phyloP scores from a whole-genome alignment of 2,113 vertebrate species.

The Chaetura pelagica region DNA sequence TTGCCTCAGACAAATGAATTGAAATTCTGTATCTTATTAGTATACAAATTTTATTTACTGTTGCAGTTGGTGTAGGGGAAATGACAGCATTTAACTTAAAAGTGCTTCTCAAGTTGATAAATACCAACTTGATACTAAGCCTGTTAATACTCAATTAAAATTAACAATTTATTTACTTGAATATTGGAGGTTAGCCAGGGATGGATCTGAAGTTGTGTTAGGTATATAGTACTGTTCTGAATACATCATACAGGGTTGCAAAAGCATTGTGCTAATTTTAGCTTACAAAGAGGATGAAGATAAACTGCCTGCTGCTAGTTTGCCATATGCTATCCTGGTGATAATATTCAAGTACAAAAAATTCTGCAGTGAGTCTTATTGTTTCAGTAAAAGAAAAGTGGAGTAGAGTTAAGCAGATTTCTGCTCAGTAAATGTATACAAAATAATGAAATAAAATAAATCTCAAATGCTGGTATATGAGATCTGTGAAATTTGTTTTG shows the following conservation, averaged over 20 bases:
- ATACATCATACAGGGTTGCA: conserved; percentile 83
- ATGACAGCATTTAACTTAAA: conserved; percentile 18
- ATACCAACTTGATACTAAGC: conserved; percentile 9
- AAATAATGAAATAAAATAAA: conserved; percentile 80
- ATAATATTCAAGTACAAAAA: conserved; percentile 91
- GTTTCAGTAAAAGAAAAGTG: conserved; percentile 73
- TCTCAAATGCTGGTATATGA: conserved; percentile 79
- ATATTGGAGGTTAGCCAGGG: conserved; percentile 62
- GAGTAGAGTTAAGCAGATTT: conserved; percentile 76
- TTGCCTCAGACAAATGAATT: background rate
- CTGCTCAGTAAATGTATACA: conserved; percentile 69
- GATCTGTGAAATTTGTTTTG: conserved; percentile 81
- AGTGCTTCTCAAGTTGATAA: conserved; percentile 39
- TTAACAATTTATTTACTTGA: conserved; percentile 60
- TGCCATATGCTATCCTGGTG: conserved; percentile 91
- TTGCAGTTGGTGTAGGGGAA: background rate
- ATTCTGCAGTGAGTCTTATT: conserved; percentile 82
- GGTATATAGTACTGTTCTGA: conserved; percentile 80
- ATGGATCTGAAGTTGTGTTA: conserved; percentile 70
- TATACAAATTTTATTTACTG: conserved; percentile 46
- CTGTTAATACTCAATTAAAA: conserved; percentile 57
- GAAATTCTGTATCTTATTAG: background rate
- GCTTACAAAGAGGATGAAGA: conserved; percentile 98
- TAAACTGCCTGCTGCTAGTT: conserved; percentile 93
- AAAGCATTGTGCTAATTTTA: conserved; percentile 97